Conservation (phyloP, 1,140 invertebrate genomes). For the Drosophila ironensis region DNA sequence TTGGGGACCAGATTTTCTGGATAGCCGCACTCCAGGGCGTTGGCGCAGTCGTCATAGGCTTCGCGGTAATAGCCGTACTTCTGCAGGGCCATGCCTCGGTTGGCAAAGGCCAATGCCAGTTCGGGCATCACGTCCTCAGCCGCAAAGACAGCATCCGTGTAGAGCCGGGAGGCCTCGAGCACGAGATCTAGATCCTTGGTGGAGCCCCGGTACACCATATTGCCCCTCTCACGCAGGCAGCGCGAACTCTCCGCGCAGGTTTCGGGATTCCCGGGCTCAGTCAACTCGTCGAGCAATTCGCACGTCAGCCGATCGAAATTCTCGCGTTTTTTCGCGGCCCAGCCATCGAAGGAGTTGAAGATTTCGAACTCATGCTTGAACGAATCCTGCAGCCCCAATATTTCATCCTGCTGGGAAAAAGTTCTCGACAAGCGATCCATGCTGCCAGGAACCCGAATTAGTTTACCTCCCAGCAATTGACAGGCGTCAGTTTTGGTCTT, state of each 20-base stretch:
- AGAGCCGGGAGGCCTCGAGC: constrained; percentile 42
- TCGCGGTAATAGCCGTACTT: constrained; percentile 63
- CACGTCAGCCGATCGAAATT: constrained; percentile 4
- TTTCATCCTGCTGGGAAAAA: constrained; percentile 27
- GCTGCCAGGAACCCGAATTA: background rate
- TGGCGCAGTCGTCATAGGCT: constrained; percentile 71
- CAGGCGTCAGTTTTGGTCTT: background rate
- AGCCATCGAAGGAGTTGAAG: constrained; percentile 24
- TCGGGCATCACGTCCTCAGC: constrained; percentile 36
- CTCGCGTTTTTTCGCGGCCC: constrained; percentile 6
- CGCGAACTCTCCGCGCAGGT: constrained; percentile 3
- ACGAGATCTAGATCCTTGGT: constrained; percentile 20
- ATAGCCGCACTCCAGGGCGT: constrained; percentile 62
- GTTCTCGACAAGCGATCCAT: constrained; percentile 25
- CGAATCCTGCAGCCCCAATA: constrained; percentile 4
- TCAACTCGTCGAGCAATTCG: constrained; percentile 20
- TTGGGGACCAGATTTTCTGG: constrained; percentile 56
- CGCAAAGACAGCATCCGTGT: constrained; percentile 56
- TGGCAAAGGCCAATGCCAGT: constrained; percentile 57
- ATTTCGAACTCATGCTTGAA: constrained; percentile 51
- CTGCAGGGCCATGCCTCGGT: constrained; percentile 66
- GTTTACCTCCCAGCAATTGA: background rate
- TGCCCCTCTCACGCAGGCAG: constrained; percentile 47
- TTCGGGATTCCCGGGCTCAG: background rate
- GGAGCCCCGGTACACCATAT: constrained; percentile 22